Conservation (phyloP, 2,797 vertebrate species). For the Pogonophryne albipinna region DNA sequence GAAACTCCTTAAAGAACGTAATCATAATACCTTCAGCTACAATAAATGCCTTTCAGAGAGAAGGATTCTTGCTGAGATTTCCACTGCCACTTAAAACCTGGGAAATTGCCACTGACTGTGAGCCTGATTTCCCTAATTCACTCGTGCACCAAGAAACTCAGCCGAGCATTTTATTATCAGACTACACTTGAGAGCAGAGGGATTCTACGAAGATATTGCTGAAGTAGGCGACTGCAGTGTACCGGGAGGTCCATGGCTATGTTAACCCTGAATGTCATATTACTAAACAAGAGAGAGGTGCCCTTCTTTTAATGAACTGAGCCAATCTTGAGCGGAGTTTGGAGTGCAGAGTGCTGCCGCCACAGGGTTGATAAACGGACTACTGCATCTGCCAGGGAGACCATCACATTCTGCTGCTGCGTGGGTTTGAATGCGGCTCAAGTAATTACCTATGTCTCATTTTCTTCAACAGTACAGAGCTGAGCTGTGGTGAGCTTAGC, state of each 20-base stretch:
- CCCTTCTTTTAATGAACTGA: slow-evolving; percentile 68
- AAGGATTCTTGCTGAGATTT: slow-evolving; percentile 69
- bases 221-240: slow-evolving; percentile 54
- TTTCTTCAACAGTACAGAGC: slow-evolving; percentile 40
- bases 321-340: slow-evolving; percentile 50
- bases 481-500: slow-evolving; percentile 45
- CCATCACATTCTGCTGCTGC: slow-evolving; percentile 51
- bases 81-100: slow-evolving; percentile 74
- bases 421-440: slow-evolving; percentile 62
- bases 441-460: slow-evolving; percentile 58
- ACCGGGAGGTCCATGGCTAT: slow-evolving; percentile 48
- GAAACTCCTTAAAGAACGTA: slow-evolving; percentile 59
- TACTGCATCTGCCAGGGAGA: slow-evolving; percentile 52
- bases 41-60: slow-evolving; percentile 71
- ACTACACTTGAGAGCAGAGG: slow-evolving; percentile 60
- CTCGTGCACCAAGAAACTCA: slow-evolving; percentile 68
- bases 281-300: slow-evolving; percentile 59
- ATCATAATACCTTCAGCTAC: slow-evolving; percentile 69
- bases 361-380: slow-evolving; percentile 56
- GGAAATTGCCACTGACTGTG: slow-evolving; percentile 72
- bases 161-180: slow-evolving; percentile 71
- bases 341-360: slow-evolving; percentile 45
- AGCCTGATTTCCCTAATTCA: slow-evolving; percentile 78
- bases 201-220: slow-evolving; percentile 67
- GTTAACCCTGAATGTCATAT: slow-evolving; percentile 66